A percentile compares a stretch with the other conserved stretches of the same genome.
Evolutionary conservation across 1,140 invertebrate species (phyloP).

Genomic region (Lineus longissimus): DNA sequence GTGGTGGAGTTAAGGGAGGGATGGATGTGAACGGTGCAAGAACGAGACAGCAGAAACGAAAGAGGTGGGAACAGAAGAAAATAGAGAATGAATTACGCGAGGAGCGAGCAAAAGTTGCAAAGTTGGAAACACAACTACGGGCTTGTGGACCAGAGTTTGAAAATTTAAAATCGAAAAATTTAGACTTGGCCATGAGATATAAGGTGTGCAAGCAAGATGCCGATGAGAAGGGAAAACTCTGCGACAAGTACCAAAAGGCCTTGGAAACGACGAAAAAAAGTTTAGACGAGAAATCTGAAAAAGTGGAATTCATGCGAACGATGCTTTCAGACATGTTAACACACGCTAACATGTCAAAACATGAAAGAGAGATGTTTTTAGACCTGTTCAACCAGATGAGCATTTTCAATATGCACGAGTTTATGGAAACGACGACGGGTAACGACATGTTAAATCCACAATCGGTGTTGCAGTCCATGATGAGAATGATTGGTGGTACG

Average conservation of each 20-base stretch:
- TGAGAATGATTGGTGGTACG: conserved; percentile 3
- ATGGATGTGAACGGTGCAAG: conserved; percentile 1
- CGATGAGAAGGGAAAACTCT: conserved; percentile 3
- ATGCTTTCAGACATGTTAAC: neutral
- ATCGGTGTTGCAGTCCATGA: neutral
- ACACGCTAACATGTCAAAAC: neutral
- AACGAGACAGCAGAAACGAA: conserved; percentile 1
- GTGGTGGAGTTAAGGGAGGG: too few species aligned
- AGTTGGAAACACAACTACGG: neutral
- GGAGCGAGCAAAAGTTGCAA: neutral
- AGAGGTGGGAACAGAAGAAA: conserved; percentile 1
- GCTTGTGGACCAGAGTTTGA: conserved; percentile 3
- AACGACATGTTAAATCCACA: neutral
- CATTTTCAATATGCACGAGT: neutral
- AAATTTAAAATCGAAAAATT: conserved; percentile 3
- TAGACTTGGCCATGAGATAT: neutral
- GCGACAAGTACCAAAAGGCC: conserved; percentile 5
- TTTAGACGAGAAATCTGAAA: conserved; percentile 4
- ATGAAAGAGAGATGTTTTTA: neutral
- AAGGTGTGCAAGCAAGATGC: conserved; percentile 4
- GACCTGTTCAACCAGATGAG: conserved; percentile 5
- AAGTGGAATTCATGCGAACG: conserved; percentile 4
- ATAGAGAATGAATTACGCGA: conserved; percentile 1
- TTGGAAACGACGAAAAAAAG: conserved; percentile 6
- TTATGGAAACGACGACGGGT: neutral